Evolutionary conservation across 2,797 vertebrate genomes (phyloP).

Genomic region (Notolabrus celidotus): DNA sequence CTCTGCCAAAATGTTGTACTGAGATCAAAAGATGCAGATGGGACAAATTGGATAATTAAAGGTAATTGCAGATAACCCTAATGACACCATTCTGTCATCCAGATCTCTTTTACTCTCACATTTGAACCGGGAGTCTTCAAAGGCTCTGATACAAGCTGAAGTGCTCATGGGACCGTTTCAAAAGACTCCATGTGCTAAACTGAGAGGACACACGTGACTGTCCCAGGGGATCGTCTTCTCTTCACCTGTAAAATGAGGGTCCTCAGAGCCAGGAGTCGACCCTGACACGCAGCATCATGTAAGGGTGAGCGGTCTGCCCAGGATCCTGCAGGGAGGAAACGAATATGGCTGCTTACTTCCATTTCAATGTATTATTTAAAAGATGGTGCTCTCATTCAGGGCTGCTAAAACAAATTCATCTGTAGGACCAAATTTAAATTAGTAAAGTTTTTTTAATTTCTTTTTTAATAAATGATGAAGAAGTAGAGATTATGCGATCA

Average conservation of each 20-base stretch:
- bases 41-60: neutral
- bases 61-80: neutral
- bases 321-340: slow-evolving; percentile 84
- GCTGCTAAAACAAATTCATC: neutral
- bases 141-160: slow-evolving; percentile 19
- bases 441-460: no score
- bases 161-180: slow-evolving; percentile 16
- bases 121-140: slow-evolving; percentile 15
- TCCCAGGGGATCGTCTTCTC: slow-evolving; percentile 27
- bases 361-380: neutral
- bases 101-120: slow-evolving; percentile 19
- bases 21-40: neutral
- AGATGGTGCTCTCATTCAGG: neutral
- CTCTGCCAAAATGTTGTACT: neutral
- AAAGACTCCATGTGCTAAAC: slow-evolving; percentile 23
- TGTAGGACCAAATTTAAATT: neutral
- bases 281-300: slow-evolving; percentile 95
- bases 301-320: slow-evolving; percentile 96
- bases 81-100: neutral
- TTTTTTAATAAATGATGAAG: no score
- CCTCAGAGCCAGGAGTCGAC: slow-evolving; percentile 93
- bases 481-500: no score
- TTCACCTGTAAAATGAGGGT: slow-evolving; percentile 93
- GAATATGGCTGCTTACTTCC: slow-evolving; percentile 7
- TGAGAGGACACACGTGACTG: slow-evolving; percentile 6